Percentiles rank a stretch among this genome's conserved stretches.
Evolutionary conservation across 2,888 invertebrate species (phyloP).

Genomic region (Drosophila setosimentum): DNA sequence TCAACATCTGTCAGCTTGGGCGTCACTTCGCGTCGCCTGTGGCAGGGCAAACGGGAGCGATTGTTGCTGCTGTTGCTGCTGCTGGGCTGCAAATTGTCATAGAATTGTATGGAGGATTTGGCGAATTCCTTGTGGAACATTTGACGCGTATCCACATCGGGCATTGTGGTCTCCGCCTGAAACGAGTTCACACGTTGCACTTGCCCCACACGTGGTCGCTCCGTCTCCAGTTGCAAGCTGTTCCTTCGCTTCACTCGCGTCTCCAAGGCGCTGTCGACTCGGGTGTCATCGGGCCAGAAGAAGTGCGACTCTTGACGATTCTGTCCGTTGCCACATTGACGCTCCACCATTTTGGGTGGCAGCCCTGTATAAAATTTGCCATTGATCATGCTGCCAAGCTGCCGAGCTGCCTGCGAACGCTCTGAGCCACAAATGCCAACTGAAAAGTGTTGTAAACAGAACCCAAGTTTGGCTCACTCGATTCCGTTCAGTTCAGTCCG

Average conservation of each 20-base stretch:
- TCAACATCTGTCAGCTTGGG: slow-evolving; percentile 69
- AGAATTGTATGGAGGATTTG: slow-evolving; percentile 84
- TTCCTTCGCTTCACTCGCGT: slow-evolving; percentile 70
- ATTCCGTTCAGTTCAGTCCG: slow-evolving; percentile 38
- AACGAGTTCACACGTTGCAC: slow-evolving; percentile 33
- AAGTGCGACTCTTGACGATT: slow-evolving; percentile 84
- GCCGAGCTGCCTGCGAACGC: slow-evolving; percentile 16
- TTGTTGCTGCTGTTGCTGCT: slow-evolving; percentile 6
- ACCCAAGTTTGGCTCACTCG: slow-evolving; percentile 44
- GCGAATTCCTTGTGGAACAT: slow-evolving; percentile 84
- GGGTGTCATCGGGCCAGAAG: slow-evolving; percentile 85
- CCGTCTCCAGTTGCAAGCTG: slow-evolving; percentile 73
- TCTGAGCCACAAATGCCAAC: slow-evolving; percentile 58
- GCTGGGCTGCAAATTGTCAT: slow-evolving; percentile 75
- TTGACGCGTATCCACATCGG: slow-evolving; percentile 80
- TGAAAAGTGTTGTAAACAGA: slow-evolving; percentile 57
- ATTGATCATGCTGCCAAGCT: slow-evolving; percentile 77
- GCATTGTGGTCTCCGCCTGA: slow-evolving; percentile 10
- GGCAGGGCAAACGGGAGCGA: slow-evolving; percentile 30
- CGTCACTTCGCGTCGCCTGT: slow-evolving; percentile 62
- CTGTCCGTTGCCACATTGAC: slow-evolving; percentile 59
- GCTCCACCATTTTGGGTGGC: slow-evolving; percentile 84
- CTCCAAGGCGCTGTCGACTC: slow-evolving; percentile 76
- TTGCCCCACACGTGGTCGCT: slow-evolving; percentile 16
- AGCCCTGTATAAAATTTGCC: slow-evolving; percentile 85